Evolutionary conservation across 1,140 invertebrate species (phyloP), one percentile per base, ranked within the genome.

Genomic region (Pectinophora gossypiella): DNA sequence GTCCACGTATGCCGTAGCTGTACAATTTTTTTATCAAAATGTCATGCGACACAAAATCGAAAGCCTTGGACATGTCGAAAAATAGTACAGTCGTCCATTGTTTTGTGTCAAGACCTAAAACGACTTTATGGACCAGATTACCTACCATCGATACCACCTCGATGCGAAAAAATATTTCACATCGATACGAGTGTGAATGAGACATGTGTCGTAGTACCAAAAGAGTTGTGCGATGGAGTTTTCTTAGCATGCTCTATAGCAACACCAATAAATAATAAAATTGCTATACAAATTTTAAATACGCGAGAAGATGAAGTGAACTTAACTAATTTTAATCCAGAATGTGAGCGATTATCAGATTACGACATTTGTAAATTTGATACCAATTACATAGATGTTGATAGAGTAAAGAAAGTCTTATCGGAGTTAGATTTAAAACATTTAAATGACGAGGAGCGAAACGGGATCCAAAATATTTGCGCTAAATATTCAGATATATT

Each of bases 401-500:
- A 51, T 7, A 35, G 61, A 47, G 58, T 60, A 18, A 54, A 55
- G 21, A 52, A 13, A 46, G 44, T 55, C 35, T 55, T 52, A 32
- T 51, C 44, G 7, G 12, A 38, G n/a, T 40, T 76, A 43, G 53
- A 68, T 36, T 51, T 68, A 46, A 55, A 54, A 19, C 48, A 59
- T 36, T 49, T 71, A 38, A 70, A 64, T 54, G 54, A 36, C 20
- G 62, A 69, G 48, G 68, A 72, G 50, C 35, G 47, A 49, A 36
- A 15, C 9, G 23, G 48, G 9, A 60, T 74, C 38, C 48, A 68
- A 35, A 64, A 64, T 51, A 59, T 71, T 42, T 71, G 59, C 47
- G 61, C 61, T 1, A 73, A 73, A 61, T 73, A 61, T 51, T 18
- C 52, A 1, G 67, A 68, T 21, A 51, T 71, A 18, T 73, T 73